phyloP scores from a whole-genome alignment of 2,113 vertebrate genomes.

The Tragelaphus buxtoni region DNA sequence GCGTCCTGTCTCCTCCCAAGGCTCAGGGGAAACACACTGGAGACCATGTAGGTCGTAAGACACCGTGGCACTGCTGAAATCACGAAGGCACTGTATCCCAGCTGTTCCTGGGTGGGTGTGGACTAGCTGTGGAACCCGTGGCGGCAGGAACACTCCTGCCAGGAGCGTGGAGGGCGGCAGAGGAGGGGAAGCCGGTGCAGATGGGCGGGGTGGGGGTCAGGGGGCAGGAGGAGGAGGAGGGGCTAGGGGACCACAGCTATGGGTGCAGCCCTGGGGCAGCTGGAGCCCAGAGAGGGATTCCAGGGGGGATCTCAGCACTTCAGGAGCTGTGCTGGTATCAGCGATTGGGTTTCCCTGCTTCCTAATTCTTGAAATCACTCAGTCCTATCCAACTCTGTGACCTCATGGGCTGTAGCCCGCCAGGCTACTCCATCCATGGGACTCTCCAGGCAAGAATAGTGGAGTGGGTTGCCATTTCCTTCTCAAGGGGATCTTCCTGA shows the following conservation, averaged over 20 bases:
- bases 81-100: fast-evolving
- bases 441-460: too few species aligned
- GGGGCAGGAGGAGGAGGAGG: neutral
- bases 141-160: neutral
- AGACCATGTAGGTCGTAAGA: neutral
- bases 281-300: neutral
- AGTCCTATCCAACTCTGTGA: neutral
- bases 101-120: neutral
- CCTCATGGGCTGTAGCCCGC: too few species aligned
- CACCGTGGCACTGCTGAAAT: fast-evolving
- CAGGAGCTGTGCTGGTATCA: neutral
- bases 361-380: neutral
- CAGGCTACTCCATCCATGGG: too few species aligned
- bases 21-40: fast-evolving
- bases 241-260: neutral
- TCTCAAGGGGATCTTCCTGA: too few species aligned
- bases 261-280: neutral
- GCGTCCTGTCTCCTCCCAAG: neutral
- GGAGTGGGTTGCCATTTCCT: too few species aligned
- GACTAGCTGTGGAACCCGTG: fast-evolving
- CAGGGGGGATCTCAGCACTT: fast-evolving
- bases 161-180: fast-evolving
- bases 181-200: neutral
- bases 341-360: neutral
- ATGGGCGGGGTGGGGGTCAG: neutral